phyloP scores from a whole-genome alignment of 2,888 invertebrate genomes.

The Platycnemis pennipes region DNA sequence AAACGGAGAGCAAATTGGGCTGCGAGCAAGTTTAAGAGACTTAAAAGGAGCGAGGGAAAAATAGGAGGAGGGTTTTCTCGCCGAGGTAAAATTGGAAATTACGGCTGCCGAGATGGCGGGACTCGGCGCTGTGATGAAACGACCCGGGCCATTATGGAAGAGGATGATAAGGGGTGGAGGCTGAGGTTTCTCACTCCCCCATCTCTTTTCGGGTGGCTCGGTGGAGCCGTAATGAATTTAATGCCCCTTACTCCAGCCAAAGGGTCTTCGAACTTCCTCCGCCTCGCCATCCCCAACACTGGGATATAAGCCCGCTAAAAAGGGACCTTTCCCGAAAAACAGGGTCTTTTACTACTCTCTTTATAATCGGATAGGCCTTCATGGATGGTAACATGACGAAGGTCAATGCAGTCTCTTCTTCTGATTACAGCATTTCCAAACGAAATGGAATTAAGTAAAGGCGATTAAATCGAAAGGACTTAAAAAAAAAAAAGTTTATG shows the following conservation, averaged over 20 bases:
- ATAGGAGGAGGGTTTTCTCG: not conserved
- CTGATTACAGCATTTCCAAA: not conserved
- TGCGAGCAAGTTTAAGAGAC: not conserved
- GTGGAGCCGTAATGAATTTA: constrained; percentile 21
- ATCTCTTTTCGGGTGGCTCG: not conserved
- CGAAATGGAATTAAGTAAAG: not conserved
- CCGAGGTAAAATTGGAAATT: not conserved
- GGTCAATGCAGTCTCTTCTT: not conserved
- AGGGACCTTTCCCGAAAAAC: not conserved
- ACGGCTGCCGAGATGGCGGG: not conserved
- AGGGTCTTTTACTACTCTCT: not conserved
- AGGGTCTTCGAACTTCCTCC: constrained; percentile 21
- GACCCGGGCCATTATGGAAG: not conserved
- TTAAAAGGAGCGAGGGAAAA: not conserved
- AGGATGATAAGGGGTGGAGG: not conserved
- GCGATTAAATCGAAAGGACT: not conserved
- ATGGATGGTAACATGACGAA: not conserved
- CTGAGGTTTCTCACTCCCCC: not conserved
- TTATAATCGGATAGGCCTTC: constrained; percentile 5
- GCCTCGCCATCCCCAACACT: not conserved
- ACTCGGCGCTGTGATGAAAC: constrained; percentile 9
- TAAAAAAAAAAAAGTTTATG: too few species aligned
- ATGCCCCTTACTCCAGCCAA: not conserved
- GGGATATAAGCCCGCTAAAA: not conserved
- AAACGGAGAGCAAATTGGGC: not conserved